Base-by-base conservation (phyloP, 35 echinoderm and acorn worm species). In the Holothuria glaberrima region DNA sequence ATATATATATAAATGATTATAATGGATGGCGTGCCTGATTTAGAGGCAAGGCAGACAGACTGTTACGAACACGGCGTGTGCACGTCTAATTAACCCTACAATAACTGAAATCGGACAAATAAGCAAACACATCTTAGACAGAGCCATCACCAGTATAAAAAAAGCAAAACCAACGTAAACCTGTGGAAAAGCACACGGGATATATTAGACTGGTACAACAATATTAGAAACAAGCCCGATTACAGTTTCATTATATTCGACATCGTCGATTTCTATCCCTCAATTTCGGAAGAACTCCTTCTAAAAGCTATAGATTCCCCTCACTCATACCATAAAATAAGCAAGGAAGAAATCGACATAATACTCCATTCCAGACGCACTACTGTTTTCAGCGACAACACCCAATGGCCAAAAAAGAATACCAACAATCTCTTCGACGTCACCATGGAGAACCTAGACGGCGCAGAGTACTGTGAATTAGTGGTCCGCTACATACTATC, bases 91-190 rank as follows among this genome's bases (percentile, higher is more conserved):
- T 32, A 87, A 29, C 62, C 63, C 85, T 10, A 46, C 85, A 32
- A 87, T 70, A 70, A 20, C 27, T 7, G 85, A 87, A 69, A 87
- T 69, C 14, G 85, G 85, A 33, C 58, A 68, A 45, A 69, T 87
- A 35, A 87, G 85, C 62, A 87, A 69, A 68, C 20, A 64, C 33
- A 87, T 87, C 58, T 29, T 87, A 44, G 84, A 71, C 41, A 72
- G 50, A 74, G 62, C 31, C 30, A 88, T 33, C 63, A 73, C 0
- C 14, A 44, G 36, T 14, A 88, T 88, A 48, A 88, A 68, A 68
- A n/a, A n/a, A 24, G 22, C 64, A 32, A 68, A 68, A 68, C 64
- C 24, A 68, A 68, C 64, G n/a, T 68, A 68, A 68, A 68, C 22
- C 12, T 68, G n/a, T 68, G 64, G 86, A 67, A 45, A 26, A 68